Evolutionary conservation across 1,140 invertebrate genomes (phyloP).

Genomic region (Scaptomyza hsui): DNA sequence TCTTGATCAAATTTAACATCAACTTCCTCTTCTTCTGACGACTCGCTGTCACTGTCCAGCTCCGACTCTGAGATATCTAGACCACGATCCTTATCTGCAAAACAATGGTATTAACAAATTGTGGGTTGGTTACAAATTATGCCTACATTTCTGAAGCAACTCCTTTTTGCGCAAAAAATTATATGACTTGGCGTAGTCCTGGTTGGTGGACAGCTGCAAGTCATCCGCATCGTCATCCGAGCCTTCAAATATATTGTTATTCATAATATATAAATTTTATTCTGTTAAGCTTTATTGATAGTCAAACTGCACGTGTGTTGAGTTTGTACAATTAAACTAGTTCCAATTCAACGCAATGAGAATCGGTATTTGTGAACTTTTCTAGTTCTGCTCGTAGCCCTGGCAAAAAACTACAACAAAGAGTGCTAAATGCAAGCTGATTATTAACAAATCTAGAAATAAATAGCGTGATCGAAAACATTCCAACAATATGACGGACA

Average conservation of each 20-base stretch:
- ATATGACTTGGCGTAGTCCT: slow-evolving; percentile 92
- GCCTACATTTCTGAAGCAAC: slow-evolving; percentile 92
- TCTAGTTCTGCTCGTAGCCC: slow-evolving; percentile 21
- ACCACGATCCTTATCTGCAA: slow-evolving; percentile 90
- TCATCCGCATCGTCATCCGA: slow-evolving; percentile 82
- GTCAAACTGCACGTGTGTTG: slow-evolving; percentile 39
- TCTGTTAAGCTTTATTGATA: slow-evolving; percentile 7
- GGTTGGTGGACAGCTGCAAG: slow-evolving; percentile 88
- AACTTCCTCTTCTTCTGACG: slow-evolving; percentile 86
- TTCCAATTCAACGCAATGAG: background rate
- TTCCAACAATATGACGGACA: slow-evolving; percentile 66
- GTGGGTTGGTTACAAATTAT: slow-evolving; percentile 1
- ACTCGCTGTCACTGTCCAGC: slow-evolving; percentile 84
- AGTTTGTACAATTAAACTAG: slow-evolving; percentile 9
- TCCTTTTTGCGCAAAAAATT: slow-evolving; percentile 92
- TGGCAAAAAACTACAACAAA: slow-evolving; percentile 31
- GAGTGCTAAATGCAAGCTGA: slow-evolving; percentile 28
- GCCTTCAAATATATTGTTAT: slow-evolving; percentile 70
- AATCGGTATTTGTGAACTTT: too few relatives aligned
- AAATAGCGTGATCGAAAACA: slow-evolving; percentile 33
- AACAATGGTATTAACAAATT: slow-evolving; percentile 18
- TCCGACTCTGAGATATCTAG: slow-evolving; percentile 85
- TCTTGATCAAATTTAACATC: slow-evolving; percentile 90
- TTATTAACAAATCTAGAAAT: slow-evolving; percentile 3
- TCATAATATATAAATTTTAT: slow-evolving; percentile 50